Conservation (phyloP, 2,797 vertebrate genomes). For the Rhodeus uyekii region DNA sequence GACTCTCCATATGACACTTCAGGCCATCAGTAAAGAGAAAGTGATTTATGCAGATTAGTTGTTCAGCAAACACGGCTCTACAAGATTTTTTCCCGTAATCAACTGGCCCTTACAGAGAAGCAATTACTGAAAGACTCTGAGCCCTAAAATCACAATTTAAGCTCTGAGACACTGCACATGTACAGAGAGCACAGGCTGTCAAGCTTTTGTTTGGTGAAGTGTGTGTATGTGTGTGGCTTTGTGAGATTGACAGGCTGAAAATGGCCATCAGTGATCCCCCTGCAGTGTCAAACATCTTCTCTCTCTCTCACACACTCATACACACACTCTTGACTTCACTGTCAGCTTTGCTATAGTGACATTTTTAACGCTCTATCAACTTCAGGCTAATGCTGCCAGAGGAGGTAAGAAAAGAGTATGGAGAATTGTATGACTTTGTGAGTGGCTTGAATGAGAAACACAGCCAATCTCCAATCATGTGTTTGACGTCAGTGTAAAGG, state of each 20-base stretch:
- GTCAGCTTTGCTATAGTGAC: constrained; percentile 29
- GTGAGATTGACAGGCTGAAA: constrained; percentile 47
- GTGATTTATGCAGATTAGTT: constrained; percentile 51
- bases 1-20: constrained; percentile 32
- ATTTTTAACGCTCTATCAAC: constrained; percentile 31
- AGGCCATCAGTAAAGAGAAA: constrained; percentile 38
- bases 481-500: constrained; percentile 24
- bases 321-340: constrained; percentile 19
- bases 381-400: constrained; percentile 18
- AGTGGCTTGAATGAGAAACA: neutral
- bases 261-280: constrained; percentile 45
- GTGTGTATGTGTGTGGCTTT: constrained; percentile 27
- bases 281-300: constrained; percentile 38
- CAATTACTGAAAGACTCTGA: constrained; percentile 39
- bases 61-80: constrained; percentile 41
- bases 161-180: constrained; percentile 16
- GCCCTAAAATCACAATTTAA: constrained; percentile 38
- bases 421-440: constrained; percentile 13
- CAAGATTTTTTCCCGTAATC: constrained; percentile 32
- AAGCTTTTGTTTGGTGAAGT: constrained; percentile 26
- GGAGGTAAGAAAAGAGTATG: constrained; percentile 9
- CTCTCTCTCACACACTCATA: constrained; percentile 1
- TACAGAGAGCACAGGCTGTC: neutral
- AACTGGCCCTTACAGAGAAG: constrained; percentile 33
- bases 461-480: neutral